These are phyloP conservation scores for Polydrusus pterygomalis DNA, from an alignment of 2,888 invertebrate species.

Conservation along the genomic window DNA sequence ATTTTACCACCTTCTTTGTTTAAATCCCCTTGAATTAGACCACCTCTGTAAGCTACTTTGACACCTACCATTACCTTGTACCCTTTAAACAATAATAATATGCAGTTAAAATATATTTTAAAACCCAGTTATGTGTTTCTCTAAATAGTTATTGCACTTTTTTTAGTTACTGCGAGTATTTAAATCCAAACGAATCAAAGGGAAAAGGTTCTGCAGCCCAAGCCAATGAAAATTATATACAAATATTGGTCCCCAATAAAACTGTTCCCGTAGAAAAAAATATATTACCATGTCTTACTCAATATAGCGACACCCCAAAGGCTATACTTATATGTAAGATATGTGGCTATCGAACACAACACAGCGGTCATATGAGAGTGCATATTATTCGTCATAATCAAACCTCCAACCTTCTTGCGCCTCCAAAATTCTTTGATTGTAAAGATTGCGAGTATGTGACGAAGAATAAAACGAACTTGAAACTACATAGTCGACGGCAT, in stretches of 20 bases:
- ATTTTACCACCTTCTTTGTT: too few relatives aligned
- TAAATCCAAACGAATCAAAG: background rate
- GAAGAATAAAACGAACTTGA: background rate
- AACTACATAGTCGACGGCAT: background rate
- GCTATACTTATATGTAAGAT: background rate
- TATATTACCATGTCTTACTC: background rate
- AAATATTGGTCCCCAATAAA: background rate
- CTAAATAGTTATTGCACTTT: too few relatives aligned
- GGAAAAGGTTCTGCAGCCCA: background rate
- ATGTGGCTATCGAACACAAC: conserved; percentile 6
- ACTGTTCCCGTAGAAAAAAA: background rate
- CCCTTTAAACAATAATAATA: too few relatives aligned
- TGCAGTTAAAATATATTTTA: too few relatives aligned
- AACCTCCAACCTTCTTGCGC: background rate
- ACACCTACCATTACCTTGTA: too few relatives aligned
- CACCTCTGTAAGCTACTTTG: too few relatives aligned
- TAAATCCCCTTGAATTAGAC: too few relatives aligned
- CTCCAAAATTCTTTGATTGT: background rate
- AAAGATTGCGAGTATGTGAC: background rate
- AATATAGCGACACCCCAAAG: background rate
- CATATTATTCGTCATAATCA: background rate
- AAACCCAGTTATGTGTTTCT: too few relatives aligned
- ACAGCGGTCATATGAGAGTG: background rate
- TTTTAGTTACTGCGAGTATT: background rate
- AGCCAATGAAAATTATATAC: background rate